A percentile compares a stretch with the other conserved stretches of the same genome.
phyloP scores from a whole-genome alignment of 1,140 invertebrate genomes.

The Bilobella aurantiaca region DNA sequence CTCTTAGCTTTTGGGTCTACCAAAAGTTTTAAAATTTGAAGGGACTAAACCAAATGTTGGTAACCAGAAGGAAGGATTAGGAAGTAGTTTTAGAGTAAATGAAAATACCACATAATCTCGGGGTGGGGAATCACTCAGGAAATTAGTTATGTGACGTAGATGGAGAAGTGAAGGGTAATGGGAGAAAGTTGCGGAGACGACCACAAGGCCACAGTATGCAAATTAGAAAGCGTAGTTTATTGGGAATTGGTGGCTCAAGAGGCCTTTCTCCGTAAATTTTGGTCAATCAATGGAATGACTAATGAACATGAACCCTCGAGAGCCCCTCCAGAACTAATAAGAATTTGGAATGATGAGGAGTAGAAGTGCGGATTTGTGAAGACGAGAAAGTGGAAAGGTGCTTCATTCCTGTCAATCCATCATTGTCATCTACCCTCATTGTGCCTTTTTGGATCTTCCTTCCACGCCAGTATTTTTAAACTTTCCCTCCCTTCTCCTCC shows the following conservation, averaged over 20 bases:
- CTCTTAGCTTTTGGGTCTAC: not conserved
- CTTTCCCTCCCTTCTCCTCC: not conserved
- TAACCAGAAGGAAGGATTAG: not conserved
- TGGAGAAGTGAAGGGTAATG: not conserved
- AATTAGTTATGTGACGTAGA: not conserved
- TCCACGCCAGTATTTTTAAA: not conserved
- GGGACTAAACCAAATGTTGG: no score
- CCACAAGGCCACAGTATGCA: no score
- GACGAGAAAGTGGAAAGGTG: not conserved
- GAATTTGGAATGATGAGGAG: not conserved
- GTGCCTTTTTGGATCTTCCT: not conserved
- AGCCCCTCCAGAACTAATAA: not conserved
- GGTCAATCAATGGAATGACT: not conserved
- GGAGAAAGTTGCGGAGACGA: no score
- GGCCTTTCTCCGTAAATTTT: no score
- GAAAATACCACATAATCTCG: conserved; percentile 5
- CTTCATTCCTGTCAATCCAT: conserved; percentile 5
- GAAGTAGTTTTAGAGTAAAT: not conserved
- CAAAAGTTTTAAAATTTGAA: no score
- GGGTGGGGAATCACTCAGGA: conserved; percentile 2
- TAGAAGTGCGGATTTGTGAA: conserved; percentile 2
- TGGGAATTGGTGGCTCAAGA: no score
- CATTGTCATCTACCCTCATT: not conserved
- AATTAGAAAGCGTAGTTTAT: no score
- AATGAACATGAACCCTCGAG: not conserved